phyloP scores from a whole-genome alignment of 1,140 invertebrate species.

The Andricus grossulariae region DNA sequence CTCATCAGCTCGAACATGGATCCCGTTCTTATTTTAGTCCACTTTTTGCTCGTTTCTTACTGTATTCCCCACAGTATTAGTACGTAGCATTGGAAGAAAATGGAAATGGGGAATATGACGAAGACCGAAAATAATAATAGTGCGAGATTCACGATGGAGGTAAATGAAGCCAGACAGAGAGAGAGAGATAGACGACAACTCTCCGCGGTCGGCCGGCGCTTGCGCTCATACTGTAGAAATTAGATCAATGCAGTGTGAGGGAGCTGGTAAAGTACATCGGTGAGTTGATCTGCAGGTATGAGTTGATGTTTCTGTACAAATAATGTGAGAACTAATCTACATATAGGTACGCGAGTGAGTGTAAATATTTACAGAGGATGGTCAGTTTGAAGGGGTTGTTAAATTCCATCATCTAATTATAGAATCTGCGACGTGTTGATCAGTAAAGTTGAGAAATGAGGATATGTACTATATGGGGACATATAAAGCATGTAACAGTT shows the following conservation, averaged over 20 bases:
- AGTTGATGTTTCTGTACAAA: too few relatives aligned
- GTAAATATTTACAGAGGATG: slow-evolving; percentile 5
- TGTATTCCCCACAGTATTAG: too few relatives aligned
- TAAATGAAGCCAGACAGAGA: neutral
- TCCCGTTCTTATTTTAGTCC: neutral
- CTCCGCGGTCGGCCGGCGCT: neutral
- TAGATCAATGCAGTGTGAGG: slow-evolving; percentile 18
- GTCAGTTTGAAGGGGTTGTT: neutral
- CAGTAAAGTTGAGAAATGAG: neutral
- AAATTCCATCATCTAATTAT: slow-evolving; percentile 1
- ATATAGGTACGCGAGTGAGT: neutral
- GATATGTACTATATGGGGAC: neutral
- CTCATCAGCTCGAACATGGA: slow-evolving; percentile 4
- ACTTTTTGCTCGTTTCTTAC: slow-evolving; percentile 19
- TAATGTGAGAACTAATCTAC: too few relatives aligned
- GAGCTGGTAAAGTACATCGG: neutral
- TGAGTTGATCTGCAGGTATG: too few relatives aligned
- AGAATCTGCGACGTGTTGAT: neutral
- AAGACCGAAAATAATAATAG: slow-evolving; percentile 11
- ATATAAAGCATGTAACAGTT: too few relatives aligned
- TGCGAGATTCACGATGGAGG: neutral
- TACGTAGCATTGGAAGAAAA: too few relatives aligned
- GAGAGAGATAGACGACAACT: neutral
- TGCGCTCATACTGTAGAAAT: slow-evolving; percentile 1
- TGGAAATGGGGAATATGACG: neutral